A percentile compares a stretch with the other conserved stretches of the same genome.
Evolutionary conservation across 92 coral and sea anemone species (phyloP).

Genomic region (Phenganax subtilis): DNA sequence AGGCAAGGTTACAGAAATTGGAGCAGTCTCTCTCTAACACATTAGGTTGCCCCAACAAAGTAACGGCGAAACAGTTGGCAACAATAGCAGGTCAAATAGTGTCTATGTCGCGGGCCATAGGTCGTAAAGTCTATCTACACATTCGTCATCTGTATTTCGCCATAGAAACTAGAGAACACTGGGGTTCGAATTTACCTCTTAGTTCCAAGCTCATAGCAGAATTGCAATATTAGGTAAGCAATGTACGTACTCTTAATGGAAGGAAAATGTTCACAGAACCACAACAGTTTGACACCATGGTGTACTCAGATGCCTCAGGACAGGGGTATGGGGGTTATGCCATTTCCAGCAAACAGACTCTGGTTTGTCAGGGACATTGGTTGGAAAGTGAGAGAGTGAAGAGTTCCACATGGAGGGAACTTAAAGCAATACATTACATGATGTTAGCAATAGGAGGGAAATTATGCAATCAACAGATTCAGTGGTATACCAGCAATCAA

Average conservation of each 20-base stretch:
- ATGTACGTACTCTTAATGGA: constrained; percentile 44
- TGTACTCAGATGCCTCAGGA: constrained; percentile 51
- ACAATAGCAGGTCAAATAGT: constrained; percentile 50
- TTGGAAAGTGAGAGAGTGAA: constrained; percentile 33
- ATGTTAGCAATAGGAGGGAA: constrained; percentile 34
- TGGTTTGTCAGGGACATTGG: constrained; percentile 47
- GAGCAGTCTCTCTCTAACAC: constrained; percentile 7
- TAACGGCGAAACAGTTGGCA: constrained; percentile 46
- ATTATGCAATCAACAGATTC: constrained; percentile 36
- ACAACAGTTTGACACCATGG: constrained; percentile 41
- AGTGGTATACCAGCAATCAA: constrained; percentile 43
- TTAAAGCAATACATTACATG: constrained; percentile 35
- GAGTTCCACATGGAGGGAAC: constrained; percentile 44
- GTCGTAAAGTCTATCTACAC: constrained; percentile 39
- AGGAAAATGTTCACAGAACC: constrained; percentile 32
- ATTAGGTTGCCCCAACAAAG: constrained; percentile 35
- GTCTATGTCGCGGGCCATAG: constrained; percentile 50
- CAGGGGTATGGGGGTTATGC: constrained; percentile 48
- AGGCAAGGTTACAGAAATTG: constrained; percentile 40
- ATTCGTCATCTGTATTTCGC: constrained; percentile 46
- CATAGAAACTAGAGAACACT: constrained; percentile 42
- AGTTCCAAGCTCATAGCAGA: constrained; percentile 18
- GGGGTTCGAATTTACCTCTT: constrained; percentile 26
- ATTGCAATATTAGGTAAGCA: constrained; percentile 27
- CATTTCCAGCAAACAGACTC: constrained; percentile 29